Base-by-base conservation (phyloP, 2,888 invertebrate species). In the Ommatoiulus sabulosus region DNA sequence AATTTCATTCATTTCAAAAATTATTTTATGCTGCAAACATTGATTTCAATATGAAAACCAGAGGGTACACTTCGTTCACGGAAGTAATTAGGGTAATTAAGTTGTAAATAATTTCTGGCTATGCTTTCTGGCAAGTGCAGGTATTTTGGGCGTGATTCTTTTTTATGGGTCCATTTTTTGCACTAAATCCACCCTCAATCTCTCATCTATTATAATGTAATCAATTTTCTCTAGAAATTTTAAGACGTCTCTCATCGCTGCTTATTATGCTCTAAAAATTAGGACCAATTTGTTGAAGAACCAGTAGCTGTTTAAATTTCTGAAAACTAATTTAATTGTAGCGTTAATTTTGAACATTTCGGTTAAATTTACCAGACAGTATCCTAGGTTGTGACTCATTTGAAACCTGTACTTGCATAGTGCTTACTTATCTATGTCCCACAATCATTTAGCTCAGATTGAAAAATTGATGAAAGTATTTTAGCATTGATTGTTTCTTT, bases 41-140 rank as follows among this genome's bases (percentile, higher is more conserved):
- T 3, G 52, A 17, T 52, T 52, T 52, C 10, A 52, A 48, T 15
- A 52, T 52, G 35, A 35, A 35, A 35, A 35, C 35, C 35, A 52
- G 52, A 52, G 12, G 12, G 52, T 0, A 12, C 15, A 17, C 1
- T 10, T 52, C 52, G 2, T 12, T 52, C 52, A 52, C 7, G 5
- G 52, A 52, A 52, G 17, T 52, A 63, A 63, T 63, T 63, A n/a
- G 20, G 63, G 4, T 63, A n/a, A 63, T 63, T 63, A 63, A 63
- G 24, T 72, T 72, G 72, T 72, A 72, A 72, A 80, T 80, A 72
- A n/a, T 20, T 72, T 72, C 63, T 72, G 20, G 20, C 72, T 72
- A 10, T 20, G 20, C 72, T 72, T 72, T 20, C 72, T 72, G 20
- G 24, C 72, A 35, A 80, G 24, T 57, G 57, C n/a, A n/a, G n/a